phyloP scores from a whole-genome alignment of 1,140 invertebrate species.

The Goniozus legneri region DNA sequence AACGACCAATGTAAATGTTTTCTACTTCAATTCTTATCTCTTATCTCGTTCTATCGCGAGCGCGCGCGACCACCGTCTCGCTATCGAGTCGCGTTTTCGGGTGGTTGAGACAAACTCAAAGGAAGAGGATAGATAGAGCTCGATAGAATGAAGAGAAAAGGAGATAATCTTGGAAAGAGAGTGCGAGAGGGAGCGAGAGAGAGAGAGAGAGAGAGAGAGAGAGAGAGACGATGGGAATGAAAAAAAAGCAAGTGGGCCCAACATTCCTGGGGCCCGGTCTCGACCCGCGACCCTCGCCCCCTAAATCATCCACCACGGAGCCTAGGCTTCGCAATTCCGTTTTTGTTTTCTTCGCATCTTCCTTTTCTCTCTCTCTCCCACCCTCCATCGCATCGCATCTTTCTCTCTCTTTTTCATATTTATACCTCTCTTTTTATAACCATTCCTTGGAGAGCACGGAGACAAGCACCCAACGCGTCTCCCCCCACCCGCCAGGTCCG shows the following conservation, averaged over 20 bases:
- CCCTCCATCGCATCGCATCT: background rate
- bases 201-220: conserved; percentile 8
- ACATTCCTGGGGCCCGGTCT: conserved; percentile 49
- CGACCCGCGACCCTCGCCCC: conserved; percentile 53
- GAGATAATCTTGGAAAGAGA: conserved; percentile 1
- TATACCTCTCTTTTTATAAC: conserved; percentile 23
- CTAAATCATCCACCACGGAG: conserved; percentile 52
- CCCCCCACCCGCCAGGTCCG: conserved; percentile 12
- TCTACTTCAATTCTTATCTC: conserved; percentile 48
- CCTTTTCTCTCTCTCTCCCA: conserved; percentile 8
- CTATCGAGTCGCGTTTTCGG: too few relatives aligned
- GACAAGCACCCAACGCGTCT: conserved; percentile 25
- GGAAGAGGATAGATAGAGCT: background rate
- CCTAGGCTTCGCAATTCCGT: conserved; percentile 43
- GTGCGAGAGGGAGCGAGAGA: background rate
- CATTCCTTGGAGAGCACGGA: conserved; percentile 23
- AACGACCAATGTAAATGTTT: conserved; percentile 52
- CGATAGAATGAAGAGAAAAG: conserved; percentile 5
- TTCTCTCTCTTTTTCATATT: conserved; percentile 23
- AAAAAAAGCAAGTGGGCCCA: conserved; percentile 31
- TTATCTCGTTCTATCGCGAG: conserved; percentile 33
- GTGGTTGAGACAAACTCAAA: too few relatives aligned
- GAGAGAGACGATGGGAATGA: conserved; percentile 15
- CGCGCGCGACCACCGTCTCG: too few relatives aligned
- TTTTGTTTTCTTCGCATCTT: conserved; percentile 40